Conservation (phyloP, 2,888 invertebrate genomes). For the Hyppa rectilinea region DNA sequence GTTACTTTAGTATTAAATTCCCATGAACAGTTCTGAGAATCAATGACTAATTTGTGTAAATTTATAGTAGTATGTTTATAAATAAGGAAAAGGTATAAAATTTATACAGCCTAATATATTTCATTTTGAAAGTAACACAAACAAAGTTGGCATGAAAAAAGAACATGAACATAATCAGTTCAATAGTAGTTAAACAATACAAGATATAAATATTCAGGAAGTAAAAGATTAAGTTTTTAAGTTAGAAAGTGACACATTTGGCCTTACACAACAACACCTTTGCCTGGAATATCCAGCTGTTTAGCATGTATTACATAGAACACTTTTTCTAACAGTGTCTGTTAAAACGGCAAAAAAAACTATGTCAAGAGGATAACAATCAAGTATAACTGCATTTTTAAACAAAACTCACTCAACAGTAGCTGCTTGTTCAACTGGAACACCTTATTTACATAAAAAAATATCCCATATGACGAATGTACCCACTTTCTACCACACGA, state of each 20-base stretch:
- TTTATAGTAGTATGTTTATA: not conserved
- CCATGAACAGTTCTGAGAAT: slow-evolving; percentile 6
- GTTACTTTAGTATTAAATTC: not conserved
- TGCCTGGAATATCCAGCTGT: slow-evolving; percentile 18
- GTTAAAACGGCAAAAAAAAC: slow-evolving; percentile 52
- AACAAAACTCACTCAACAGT: slow-evolving; percentile 72
- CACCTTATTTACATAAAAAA: slow-evolving; percentile 77
- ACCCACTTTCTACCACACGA: slow-evolving; percentile 71
- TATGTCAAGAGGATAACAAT: slow-evolving; percentile 70
- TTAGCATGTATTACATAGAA: slow-evolving; percentile 32
- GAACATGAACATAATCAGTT: not conserved
- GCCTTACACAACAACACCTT: slow-evolving; percentile 39
- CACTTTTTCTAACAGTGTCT: slow-evolving; percentile 29
- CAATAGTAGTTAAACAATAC: not conserved
- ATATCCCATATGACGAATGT: slow-evolving; percentile 62
- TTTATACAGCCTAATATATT: not conserved
- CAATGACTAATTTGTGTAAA: slow-evolving; percentile 19
- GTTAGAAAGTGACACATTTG: slow-evolving; percentile 38
- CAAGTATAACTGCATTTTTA: slow-evolving; percentile 75
- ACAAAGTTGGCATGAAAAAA: slow-evolving; percentile 9
- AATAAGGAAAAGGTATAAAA: slow-evolving; percentile 26
- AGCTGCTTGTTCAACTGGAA: slow-evolving; percentile 76
- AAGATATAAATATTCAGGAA: not conserved
- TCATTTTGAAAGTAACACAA: not conserved
- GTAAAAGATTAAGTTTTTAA: slow-evolving; percentile 3